Conservation (phyloP, 2,888 invertebrate genomes). For the Seira ritae region DNA sequence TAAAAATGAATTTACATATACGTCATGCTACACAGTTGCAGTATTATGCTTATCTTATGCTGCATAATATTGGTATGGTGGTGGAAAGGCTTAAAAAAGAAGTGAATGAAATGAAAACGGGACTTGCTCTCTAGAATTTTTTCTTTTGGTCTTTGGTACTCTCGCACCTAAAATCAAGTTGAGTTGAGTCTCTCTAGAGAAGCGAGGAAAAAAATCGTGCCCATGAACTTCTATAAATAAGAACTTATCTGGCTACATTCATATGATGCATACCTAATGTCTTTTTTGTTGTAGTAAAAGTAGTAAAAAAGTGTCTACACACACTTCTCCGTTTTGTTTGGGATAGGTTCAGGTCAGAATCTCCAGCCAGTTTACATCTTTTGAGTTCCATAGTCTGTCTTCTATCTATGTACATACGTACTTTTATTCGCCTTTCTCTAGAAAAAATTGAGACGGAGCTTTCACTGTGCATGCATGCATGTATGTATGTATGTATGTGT, state of each 20-base stretch:
- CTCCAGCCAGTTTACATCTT: slow-evolving; percentile 1
- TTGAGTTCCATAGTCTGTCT: background rate
- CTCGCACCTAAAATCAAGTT: background rate
- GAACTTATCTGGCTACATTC: background rate
- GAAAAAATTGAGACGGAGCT: no score
- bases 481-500: no score
- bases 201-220: background rate
- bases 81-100: background rate
- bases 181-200: background rate
- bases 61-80: background rate
- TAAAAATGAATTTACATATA: slow-evolving; percentile 33
- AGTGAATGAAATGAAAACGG: slow-evolving; percentile 38
- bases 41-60: no score
- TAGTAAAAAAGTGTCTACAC: background rate
- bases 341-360: slow-evolving; percentile 6
- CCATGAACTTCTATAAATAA: background rate
- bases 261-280: slow-evolving; percentile 10
- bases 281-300: background rate
- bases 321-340: background rate
- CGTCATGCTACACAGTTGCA: no score
- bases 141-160: background rate
- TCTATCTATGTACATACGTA: background rate
- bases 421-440: no score
- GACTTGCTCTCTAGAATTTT: slow-evolving; percentile 40
- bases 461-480: no score